Base-by-base conservation (phyloP, 2,888 invertebrate species). In the Lydus trimaculatus region DNA sequence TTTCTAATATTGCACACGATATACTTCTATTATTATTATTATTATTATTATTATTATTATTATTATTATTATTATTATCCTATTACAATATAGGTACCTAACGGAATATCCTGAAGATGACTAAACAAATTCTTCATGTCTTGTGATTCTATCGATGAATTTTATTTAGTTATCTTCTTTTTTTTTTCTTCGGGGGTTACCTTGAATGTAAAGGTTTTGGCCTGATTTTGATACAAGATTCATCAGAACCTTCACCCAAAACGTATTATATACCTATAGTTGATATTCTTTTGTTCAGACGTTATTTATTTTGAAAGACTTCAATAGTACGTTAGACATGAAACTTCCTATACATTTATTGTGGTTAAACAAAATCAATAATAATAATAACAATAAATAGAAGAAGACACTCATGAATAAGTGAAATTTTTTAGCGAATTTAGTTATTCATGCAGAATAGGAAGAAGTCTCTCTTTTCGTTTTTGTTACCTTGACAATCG, bases 381-480 rank as follows among this genome's bases (percentile, higher is more conserved):
- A 3, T 13, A 11, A 8, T 17, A 48, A 48, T 1, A 20, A 48
- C 48, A 17, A 8, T 6, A 17, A 48, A 9, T 20, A 23, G 2
- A 43, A 43, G 17, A 17, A 0, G 43, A 43, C 33, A 6, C 5
- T 56, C 56, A 56, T 56, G 56, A 56, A 56, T 56, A 56, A 56
- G 56, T 56, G 56, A 56, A 56, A 56, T 56, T 56, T 43, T 52
- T 56, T n/a, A 28, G 25, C 56, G 2, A 56, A 56, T 56, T 56
- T 7, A 56, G 28, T 56, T 56, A 56, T 56, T 56, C 56, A 56
- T 56, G 25, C 28, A 7, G 7, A 52, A 48, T 48, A 52, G 11
- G 11, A 23, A 11, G 25, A 56, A 3, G 56, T 3, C 17, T 8
- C 43, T 20, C 17, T 48, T 28, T 56, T 56, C n/a, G 25, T 13